These are phyloP conservation scores for Crenuchus spilurus DNA, from an alignment of 2,797 vertebrate genomes.

Conservation along the genomic window DNA sequence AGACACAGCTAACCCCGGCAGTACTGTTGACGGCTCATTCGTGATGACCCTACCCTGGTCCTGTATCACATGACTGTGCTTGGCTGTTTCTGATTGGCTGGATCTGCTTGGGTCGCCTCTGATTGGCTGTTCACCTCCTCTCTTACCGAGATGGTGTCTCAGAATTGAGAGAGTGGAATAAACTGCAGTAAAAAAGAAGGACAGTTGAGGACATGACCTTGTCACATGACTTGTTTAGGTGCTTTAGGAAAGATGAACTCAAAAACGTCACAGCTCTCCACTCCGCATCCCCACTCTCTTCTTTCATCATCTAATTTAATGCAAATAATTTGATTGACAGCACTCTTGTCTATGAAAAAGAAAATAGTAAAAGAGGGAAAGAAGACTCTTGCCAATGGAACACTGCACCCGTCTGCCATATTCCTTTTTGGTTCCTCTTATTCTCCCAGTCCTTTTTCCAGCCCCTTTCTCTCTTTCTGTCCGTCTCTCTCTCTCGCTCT, in stretches of 20 bases:
- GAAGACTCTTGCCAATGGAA: constrained; percentile 38
- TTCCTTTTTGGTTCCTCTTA: constrained; percentile 25
- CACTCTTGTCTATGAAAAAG: constrained; percentile 29
- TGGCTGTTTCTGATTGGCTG: constrained; percentile 31
- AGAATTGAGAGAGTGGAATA: constrained; percentile 13
- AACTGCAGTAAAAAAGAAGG: constrained; percentile 20
- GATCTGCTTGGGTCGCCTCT: constrained; percentile 38
- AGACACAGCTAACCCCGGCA: constrained; percentile 10
- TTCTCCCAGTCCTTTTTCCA: constrained; percentile 30
- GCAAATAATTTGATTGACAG: constrained; percentile 45
- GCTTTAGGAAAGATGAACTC: constrained; percentile 37
- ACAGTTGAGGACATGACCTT: constrained; percentile 10
- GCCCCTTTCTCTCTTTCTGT: constrained; percentile 32
- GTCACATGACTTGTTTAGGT: constrained; percentile 27
- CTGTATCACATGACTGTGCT: constrained; percentile 35
- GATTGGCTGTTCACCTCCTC: constrained; percentile 25
- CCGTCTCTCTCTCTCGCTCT: background rate
- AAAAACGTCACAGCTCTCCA: constrained; percentile 65
- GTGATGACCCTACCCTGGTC: constrained; percentile 25
- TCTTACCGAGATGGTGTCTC: constrained; percentile 27
- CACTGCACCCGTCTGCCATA: constrained; percentile 27
- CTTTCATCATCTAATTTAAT: constrained; percentile 56
- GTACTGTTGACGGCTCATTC: constrained; percentile 36
- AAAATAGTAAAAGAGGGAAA: background rate
- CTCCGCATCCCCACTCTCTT: constrained; percentile 51